Evolutionary conservation across 2,888 invertebrate species (phyloP).

Genomic region (Drosophila flavopinicola): DNA sequence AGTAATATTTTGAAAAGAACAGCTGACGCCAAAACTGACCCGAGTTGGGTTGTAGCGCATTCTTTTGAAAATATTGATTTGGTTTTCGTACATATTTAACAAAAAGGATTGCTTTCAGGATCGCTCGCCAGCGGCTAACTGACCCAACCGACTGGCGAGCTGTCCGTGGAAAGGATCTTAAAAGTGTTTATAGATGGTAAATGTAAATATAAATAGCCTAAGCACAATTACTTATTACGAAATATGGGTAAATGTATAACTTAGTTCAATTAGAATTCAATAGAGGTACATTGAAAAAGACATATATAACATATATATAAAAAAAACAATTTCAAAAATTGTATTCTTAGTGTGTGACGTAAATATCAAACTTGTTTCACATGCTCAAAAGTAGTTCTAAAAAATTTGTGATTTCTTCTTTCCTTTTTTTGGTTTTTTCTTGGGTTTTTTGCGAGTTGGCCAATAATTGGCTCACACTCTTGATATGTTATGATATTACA

Average conservation of each 20-base stretch:
- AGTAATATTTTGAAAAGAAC: constrained; percentile 70
- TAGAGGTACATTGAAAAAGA: constrained; percentile 61
- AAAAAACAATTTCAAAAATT: constrained; percentile 74
- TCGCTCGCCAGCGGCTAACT: constrained; percentile 54
- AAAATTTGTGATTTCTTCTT: constrained; percentile 28
- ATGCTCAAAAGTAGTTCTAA: constrained; percentile 49
- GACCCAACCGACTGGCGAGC: constrained; percentile 58
- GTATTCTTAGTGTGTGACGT: constrained; percentile 36
- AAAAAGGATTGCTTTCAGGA: not conserved
- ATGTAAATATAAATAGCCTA: constrained; percentile 37
- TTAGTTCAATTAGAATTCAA: constrained; percentile 68
- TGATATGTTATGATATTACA: constrained; percentile 73
- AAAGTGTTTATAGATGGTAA: constrained; percentile 11
- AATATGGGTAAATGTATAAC: constrained; percentile 47
- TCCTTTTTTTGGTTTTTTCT: constrained; percentile 6
- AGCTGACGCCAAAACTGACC: constrained; percentile 70
- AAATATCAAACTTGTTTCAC: constrained; percentile 34
- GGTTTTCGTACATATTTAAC: constrained; percentile 3
- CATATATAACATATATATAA: constrained; percentile 24
- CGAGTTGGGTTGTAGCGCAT: constrained; percentile 49
- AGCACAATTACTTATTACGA: constrained; percentile 27
- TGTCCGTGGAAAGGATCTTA: constrained; percentile 5
- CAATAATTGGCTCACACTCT: constrained; percentile 35
- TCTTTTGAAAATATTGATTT: constrained; percentile 67
- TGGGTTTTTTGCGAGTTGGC: constrained; percentile 18